Percentiles rank a stretch among this genome's conserved stretches.
These are phyloP conservation scores for Nomada ferruginata DNA, from an alignment of 2,888 invertebrate genomes.

Conservation along the genomic window DNA sequence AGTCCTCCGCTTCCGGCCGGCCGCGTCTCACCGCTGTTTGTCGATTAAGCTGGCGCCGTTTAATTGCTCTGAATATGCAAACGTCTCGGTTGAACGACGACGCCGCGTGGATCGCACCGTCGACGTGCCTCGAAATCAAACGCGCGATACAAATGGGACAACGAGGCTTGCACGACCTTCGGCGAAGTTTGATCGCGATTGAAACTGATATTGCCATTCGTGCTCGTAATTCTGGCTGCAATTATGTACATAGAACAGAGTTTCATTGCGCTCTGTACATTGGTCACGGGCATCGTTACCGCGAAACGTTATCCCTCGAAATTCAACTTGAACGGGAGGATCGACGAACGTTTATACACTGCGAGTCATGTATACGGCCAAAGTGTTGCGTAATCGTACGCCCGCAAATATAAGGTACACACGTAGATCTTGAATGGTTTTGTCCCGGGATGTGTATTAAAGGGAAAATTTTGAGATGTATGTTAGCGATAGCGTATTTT, in stretches of 20 bases:
- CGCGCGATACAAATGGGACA: slow-evolving; percentile 14
- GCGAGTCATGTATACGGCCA: background rate
- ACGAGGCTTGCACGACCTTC: background rate
- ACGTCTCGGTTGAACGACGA: slow-evolving; percentile 8
- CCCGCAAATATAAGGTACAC: too few relatives aligned
- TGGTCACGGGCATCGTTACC: too few relatives aligned
- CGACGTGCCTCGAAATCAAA: slow-evolving; percentile 19
- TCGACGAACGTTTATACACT: background rate
- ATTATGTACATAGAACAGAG: too few relatives aligned
- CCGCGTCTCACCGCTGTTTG: slow-evolving; percentile 24
- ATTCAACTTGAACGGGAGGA: background rate
- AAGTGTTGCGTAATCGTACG: too few relatives aligned
- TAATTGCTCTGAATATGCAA: slow-evolving; percentile 33
- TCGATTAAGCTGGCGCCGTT: slow-evolving; percentile 31
- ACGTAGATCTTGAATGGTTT: too few relatives aligned
- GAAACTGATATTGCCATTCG: slow-evolving; percentile 27
- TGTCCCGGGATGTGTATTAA: too few relatives aligned
- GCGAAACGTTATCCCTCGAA: too few relatives aligned
- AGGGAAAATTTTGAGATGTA: too few relatives aligned
- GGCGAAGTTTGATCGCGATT: background rate
- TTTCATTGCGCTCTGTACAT: too few relatives aligned
- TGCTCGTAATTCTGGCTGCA: background rate
- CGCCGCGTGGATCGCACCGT: background rate
- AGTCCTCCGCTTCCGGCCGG: slow-evolving; percentile 3
- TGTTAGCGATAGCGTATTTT: too few relatives aligned